A percentile compares a stretch with the other conserved stretches of the same genome.
These are phyloP conservation scores for Pristiophorus japonicus DNA, from an alignment of 2,113 vertebrate species.

Conservation along the genomic window DNA sequence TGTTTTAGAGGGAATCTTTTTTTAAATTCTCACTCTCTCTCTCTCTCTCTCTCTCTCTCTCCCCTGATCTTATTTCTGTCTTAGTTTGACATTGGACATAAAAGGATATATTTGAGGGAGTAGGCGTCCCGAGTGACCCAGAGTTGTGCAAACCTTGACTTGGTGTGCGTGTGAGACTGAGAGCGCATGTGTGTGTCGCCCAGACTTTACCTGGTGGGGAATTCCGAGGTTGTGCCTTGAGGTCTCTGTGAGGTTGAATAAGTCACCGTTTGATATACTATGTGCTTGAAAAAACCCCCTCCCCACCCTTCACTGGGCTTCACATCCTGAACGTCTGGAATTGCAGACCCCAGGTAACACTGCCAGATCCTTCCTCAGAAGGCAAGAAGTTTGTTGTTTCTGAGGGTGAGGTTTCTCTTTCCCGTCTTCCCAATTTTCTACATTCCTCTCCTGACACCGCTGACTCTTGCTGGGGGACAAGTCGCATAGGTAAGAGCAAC, in stretches of 20 bases:
- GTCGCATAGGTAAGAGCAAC: neutral
- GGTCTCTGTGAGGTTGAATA: neutral
- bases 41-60: too few relatives aligned
- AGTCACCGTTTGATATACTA: neutral
- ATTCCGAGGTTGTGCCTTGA: neutral
- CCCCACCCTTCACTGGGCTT: neutral
- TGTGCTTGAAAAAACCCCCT: neutral
- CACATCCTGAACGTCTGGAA: neutral
- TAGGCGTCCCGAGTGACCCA: too few relatives aligned
- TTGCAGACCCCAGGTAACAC: neutral
- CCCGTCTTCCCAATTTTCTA: too few relatives aligned
- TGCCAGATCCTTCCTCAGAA: neutral
- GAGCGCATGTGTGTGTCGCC: neutral
- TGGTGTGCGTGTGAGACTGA: neutral
- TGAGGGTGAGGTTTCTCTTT: neutral
- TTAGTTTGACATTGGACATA: neutral
- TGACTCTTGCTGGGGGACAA: neutral
- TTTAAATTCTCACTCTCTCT: neutral
- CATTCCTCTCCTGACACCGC: neutral
- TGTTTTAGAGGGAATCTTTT: conserved; percentile 13
- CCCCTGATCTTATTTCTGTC: neutral
- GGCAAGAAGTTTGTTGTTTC: neutral
- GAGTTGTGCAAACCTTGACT: too few relatives aligned
- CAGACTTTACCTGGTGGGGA: neutral
- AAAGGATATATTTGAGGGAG: conserved; percentile 16